Conservation (phyloP, 2,888 invertebrate genomes). For the Mantis religiosa region DNA sequence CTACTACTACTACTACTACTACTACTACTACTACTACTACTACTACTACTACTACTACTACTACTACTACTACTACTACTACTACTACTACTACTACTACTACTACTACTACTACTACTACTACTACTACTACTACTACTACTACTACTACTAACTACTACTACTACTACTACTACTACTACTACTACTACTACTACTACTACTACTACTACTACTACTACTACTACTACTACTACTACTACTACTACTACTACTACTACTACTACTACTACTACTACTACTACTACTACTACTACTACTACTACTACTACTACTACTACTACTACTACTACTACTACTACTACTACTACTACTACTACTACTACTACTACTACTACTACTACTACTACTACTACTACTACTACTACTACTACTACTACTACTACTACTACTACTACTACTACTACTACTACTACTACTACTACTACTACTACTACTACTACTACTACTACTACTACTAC, state of each 20-base stretch:
- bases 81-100: neutral
- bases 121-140: neutral
- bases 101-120: neutral
- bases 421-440: neutral
- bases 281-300: neutral
- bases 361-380: neutral
- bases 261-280: neutral
- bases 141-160: too few species aligned
- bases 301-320: neutral
- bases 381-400: neutral
- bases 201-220: neutral
- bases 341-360: neutral
- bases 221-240: neutral
- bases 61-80: neutral
- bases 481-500: neutral
- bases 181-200: neutral
- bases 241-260: neutral
- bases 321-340: neutral
- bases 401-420: neutral
- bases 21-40: neutral
- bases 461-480: neutral
- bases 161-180: neutral
- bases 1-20: neutral
- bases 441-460: neutral
- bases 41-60: neutral